Base-by-base conservation (phyloP, 2,888 invertebrate species). In the Ectropis crepuscularia region DNA sequence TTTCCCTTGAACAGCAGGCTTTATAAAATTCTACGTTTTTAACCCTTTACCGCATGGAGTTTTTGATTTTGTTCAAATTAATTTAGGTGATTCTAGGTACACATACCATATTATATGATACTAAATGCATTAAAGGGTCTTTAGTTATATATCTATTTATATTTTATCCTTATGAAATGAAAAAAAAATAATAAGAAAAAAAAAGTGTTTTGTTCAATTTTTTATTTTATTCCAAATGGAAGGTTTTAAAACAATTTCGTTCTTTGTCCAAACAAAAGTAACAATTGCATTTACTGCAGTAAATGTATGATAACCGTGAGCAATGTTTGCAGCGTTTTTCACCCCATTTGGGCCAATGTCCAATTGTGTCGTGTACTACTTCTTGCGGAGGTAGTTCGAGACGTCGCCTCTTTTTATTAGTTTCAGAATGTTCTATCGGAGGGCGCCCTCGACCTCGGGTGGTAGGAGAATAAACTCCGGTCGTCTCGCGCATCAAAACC, bases 391-490 rank as follows among this genome's bases (percentile, higher is more conserved):
- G 45, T 11, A 45, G 45, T 45, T 45, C 45, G n/a, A 45, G 11
- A 11, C 45, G 45, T 45, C 45, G 11, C 45, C 45, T 11, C 45
- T 45, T 11, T 45, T 45, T 45, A 45, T 11, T 45, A 11, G 45
- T 4, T 11, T 45, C 11, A 45, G 11, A 4, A 45, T 45, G 11
- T 45, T 45, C 45, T 45, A 11, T 46, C 49, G 28, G 43, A 51
- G 68, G 70, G 7, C 70, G 68, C 57, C 68, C 70, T 65, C 69
- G 49, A 51, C 65, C 63, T n/a, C 65, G 61, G 53, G 69, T 70
- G 9, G 62, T 69, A 8, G 70, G 71, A 47, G 70, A 71, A 50
- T 28, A 70, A 6, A 72, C 62, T 58, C 7, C 46, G 10, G 5
- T 58, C 66, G 57, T 63, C 38, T n/a, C 11, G 45, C 60, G 57